Evolutionary conservation across 2,797 vertebrate genomes (phyloP), one percentile per base, ranked within the genome.

Genomic region (Pelodytes ibericus): DNA sequence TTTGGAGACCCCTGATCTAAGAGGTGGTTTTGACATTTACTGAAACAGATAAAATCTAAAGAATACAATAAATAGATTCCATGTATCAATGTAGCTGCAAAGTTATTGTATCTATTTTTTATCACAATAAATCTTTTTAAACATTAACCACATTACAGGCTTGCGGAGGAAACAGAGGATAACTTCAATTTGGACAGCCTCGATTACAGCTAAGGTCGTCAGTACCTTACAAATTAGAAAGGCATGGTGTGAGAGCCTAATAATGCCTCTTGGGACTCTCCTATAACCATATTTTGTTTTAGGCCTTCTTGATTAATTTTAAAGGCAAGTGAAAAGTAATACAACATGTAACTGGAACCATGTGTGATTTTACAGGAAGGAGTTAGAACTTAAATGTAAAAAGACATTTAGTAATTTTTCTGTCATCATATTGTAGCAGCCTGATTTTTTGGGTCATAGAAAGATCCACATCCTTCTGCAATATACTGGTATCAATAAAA

Each of bases 151-250:
- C n/a, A n/a, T 90, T 86, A 85, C 82, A 86, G 61, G 77, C 85
- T 89, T 85, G 85, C 82, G 63, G 80, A 90, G 88, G 88, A 91
- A 44, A 15, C 22, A 53, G 20, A 53, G 49, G 4, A 24, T 53
- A 53, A 53, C 0, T 24, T 53, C 13, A 53, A 84, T 87, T 93
- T 92, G 89, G 90, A 87, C 88, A 89, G 85, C 86, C 80, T 75
- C n/a, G 82, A 84, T 83, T 88, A 90, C 89, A 84, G 75, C 77
- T 79, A 61, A 75, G 71, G 87, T 87, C 85, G 85, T 22, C 49
- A 82, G 84, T 87, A 89, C 83, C 76, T 84, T 90, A 90, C 89
- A 92, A 91, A 91, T 92, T 91, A 92, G 90, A 88, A 90, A 90
- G 86, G 84, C 89, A 86, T 92, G 88, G 87, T 89, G 84, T 89